These are phyloP conservation scores for Boloria selene DNA, from an alignment of 2,888 invertebrate genomes.

Conservation along the genomic window DNA sequence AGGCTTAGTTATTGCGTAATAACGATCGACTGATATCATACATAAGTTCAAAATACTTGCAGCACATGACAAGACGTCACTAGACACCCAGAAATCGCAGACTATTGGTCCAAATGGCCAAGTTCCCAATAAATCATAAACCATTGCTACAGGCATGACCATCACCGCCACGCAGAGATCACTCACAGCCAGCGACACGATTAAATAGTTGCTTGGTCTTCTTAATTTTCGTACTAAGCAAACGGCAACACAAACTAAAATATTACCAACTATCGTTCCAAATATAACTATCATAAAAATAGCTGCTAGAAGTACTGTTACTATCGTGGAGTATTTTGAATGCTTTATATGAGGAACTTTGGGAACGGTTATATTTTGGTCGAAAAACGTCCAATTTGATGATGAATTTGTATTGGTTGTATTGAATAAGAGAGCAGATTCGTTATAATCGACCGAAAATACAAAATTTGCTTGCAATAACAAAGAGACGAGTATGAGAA, in stretches of 20 bases:
- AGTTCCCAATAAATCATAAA: slow-evolving; percentile 94
- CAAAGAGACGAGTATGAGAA: slow-evolving; percentile 72
- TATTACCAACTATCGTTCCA: slow-evolving; percentile 93
- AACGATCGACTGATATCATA: slow-evolving; percentile 98
- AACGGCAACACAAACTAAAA: slow-evolving; percentile 97
- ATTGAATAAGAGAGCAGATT: slow-evolving; percentile 54
- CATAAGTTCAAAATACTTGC: slow-evolving; percentile 99
- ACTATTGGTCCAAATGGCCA: slow-evolving; percentile 97
- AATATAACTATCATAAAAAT: slow-evolving; percentile 89
- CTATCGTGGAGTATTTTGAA: slow-evolving; percentile 69
- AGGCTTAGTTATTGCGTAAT: slow-evolving; percentile 95
- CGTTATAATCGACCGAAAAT: slow-evolving; percentile 61
- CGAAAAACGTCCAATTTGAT: slow-evolving; percentile 63
- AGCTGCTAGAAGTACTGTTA: slow-evolving; percentile 86
- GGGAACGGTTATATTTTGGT: slow-evolving; percentile 56
- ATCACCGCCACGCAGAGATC: slow-evolving; percentile 97
- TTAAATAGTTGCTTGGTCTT: slow-evolving; percentile 93
- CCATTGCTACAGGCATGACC: slow-evolving; percentile 98
- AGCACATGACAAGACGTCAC: slow-evolving; percentile 98
- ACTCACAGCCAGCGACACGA: slow-evolving; percentile 97
- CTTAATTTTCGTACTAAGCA: slow-evolving; percentile 95
- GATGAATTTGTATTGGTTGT: slow-evolving; percentile 60
- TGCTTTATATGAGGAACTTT: slow-evolving; percentile 64
- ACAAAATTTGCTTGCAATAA: slow-evolving; percentile 59
- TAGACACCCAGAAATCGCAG: slow-evolving; percentile 98